Base-by-base conservation (phyloP, 2,797 vertebrate species). In the Rhadinocentrus ornatus region DNA sequence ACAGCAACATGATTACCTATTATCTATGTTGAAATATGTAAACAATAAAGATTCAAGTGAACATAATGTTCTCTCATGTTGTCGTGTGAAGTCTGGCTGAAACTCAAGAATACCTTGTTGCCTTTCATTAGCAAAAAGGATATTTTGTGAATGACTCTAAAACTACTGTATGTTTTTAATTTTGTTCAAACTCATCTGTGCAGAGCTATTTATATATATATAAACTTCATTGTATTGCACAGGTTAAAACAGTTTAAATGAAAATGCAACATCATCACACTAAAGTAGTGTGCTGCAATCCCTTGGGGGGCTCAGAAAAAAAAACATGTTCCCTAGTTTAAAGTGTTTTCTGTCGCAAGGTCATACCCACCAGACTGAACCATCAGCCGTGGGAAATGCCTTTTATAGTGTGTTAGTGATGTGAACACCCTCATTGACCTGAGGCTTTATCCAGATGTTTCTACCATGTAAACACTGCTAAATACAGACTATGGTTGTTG, bases 31-130 rank as follows among this genome's bases (percentile, higher is more conserved):
- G 79, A 94, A 93, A 91, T 84, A 94, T 89, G 88, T 94, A 91
- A 91, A 90, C 92, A 95, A 94, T 95, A 95, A 95, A 94, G 91
- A 88, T 89, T 89, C 57, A 85, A 88, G 82, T 90, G 82, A 93
- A 92, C 81, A 76, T 69, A 68, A 75, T 41, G 58, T 24, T n/a
- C 24, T 73, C 37, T 27, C 50, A 26, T 72, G 24, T 26, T 58
- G 46, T 81, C 54, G 2, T 73, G 56, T 85, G 37, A 69, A 41
- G 53, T 69, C 46, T 32, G 35, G 9, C 20, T 67, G 1, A 48
- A 50, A 6, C 44, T 46, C 6, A 8, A 46, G 15, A 1, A 9
- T 46, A 6, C 41, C 41, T 44, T 18, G 4, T 6, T 44, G 44
- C 20, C n/a, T 48, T 32, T 1, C 46, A 48, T 8, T n/a, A 9